A percentile compares a stretch with the other conserved stretches of the same genome.
Evolutionary conservation across 2,797 vertebrate genomes (phyloP).

Genomic region (Cyprinodon diabolis): DNA sequence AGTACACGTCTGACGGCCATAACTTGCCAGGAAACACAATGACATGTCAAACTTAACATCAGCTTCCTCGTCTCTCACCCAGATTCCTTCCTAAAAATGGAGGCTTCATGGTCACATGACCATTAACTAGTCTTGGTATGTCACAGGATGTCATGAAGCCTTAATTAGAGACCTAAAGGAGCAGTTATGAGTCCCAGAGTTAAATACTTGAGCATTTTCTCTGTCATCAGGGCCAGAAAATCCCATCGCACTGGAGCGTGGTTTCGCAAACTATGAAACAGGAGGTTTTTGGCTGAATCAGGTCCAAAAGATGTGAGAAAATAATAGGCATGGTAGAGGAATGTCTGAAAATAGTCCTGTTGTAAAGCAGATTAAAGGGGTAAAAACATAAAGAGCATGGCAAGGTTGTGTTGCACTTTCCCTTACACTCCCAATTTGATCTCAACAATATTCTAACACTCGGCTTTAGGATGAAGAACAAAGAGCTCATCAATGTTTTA

Average conservation of each 20-base stretch:
- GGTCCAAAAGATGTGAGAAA: conserved; percentile 26
- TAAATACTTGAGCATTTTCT: conserved; percentile 24
- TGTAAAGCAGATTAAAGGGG: neutral
- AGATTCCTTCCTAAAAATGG: conserved; percentile 47
- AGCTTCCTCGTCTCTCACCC: conserved; percentile 5
- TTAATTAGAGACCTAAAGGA: conserved; percentile 50
- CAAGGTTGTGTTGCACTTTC: neutral
- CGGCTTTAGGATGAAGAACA: neutral
- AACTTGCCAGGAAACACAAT: conserved; percentile 58
- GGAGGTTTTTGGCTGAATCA: conserved; percentile 14
- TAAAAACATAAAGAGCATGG: conserved; percentile 4
- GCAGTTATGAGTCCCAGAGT: conserved; percentile 23
- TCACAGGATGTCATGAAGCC: conserved; percentile 50
- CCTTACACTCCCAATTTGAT: neutral
- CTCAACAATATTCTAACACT: neutral
- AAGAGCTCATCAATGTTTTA: neutral
- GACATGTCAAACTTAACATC: conserved; percentile 36
- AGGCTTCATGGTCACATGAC: conserved; percentile 41
- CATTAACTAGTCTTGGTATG: conserved; percentile 28
- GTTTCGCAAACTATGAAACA: conserved; percentile 22
- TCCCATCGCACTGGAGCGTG: conserved; percentile 18
- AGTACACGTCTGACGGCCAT: conserved; percentile 18
- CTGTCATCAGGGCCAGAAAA: conserved; percentile 55
- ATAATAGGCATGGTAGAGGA: conserved; percentile 17
- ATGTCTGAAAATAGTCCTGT: neutral